Evolutionary conservation across 2,113 vertebrate genomes (phyloP).

Genomic region (Oreotrochilus melanogaster): DNA sequence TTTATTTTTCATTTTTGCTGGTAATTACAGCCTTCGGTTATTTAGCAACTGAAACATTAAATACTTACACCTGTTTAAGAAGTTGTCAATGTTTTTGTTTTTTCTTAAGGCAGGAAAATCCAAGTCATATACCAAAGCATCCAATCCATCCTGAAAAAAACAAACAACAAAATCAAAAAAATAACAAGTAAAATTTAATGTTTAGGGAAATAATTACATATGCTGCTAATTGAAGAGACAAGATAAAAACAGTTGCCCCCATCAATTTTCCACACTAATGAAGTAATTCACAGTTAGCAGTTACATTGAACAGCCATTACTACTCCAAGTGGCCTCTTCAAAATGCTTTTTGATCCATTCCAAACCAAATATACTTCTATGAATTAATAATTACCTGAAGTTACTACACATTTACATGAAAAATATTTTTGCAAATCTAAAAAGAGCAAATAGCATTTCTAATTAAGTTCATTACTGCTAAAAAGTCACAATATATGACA

Average conservation of each 20-base stretch:
- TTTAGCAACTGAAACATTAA: constrained; percentile 29
- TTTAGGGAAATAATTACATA: constrained; percentile 9
- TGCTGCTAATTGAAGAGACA: neutral
- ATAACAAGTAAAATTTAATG: constrained; percentile 10
- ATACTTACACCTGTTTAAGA: constrained; percentile 99
- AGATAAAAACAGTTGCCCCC: neutral
- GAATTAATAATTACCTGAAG: neutral
- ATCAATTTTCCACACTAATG: neutral
- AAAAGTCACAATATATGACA: neutral
- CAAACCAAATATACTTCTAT: neutral
- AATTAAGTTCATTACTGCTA: neutral
- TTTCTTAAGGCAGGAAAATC: constrained; percentile 99
- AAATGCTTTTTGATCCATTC: neutral
- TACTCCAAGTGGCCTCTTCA: neutral
- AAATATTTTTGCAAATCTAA: neutral
- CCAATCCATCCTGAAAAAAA: constrained; percentile 91
- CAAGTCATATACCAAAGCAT: constrained; percentile 97
- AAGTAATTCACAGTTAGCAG: neutral
- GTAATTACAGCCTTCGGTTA: neutral
- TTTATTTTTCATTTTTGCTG: neutral
- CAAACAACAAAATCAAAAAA: no score
- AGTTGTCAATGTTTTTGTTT: constrained; percentile 99
- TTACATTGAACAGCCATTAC: neutral
- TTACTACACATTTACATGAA: neutral
- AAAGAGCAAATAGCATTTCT: neutral